These are phyloP conservation scores for Coecobrya sp. DNA, from an alignment of 2,888 invertebrate genomes.

Conservation along the genomic window DNA sequence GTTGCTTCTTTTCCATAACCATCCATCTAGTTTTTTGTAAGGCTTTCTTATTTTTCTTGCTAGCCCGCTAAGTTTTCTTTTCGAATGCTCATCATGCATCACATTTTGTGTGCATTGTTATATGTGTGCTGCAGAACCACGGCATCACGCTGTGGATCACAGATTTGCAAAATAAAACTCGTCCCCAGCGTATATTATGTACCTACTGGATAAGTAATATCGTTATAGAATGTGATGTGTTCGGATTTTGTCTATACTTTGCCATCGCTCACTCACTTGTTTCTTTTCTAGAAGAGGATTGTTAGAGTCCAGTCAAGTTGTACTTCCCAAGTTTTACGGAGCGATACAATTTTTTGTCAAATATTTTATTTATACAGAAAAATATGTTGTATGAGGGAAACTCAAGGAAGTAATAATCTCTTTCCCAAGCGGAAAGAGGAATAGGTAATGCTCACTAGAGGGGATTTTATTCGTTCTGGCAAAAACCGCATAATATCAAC, in stretches of 20 bases:
- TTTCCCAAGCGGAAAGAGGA: constrained; percentile 50
- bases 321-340: constrained; percentile 44
- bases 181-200: constrained; percentile 43
- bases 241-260: constrained; percentile 19
- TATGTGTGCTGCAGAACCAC: neutral
- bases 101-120: constrained; percentile 26
- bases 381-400: constrained; percentile 34
- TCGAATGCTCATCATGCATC: neutral
- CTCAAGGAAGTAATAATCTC: constrained; percentile 75
- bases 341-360: constrained; percentile 67
- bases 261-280: constrained; percentile 11
- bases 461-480: constrained; percentile 48
- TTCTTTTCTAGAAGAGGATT: neutral
- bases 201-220: constrained; percentile 5
- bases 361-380: constrained; percentile 56
- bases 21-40: neutral
- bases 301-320: constrained; percentile 28
- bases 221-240: neutral
- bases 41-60: neutral
- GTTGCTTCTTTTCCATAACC: constrained; percentile 13
- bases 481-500: constrained; percentile 53
- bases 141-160: constrained; percentile 37
- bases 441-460: constrained; percentile 53
- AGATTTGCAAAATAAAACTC: constrained; percentile 48
- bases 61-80: neutral